Percentiles rank a stretch among this genome's conserved stretches.
Conservation (phyloP, 2,888 invertebrate species). For the Tryphoninae sp. region DNA sequence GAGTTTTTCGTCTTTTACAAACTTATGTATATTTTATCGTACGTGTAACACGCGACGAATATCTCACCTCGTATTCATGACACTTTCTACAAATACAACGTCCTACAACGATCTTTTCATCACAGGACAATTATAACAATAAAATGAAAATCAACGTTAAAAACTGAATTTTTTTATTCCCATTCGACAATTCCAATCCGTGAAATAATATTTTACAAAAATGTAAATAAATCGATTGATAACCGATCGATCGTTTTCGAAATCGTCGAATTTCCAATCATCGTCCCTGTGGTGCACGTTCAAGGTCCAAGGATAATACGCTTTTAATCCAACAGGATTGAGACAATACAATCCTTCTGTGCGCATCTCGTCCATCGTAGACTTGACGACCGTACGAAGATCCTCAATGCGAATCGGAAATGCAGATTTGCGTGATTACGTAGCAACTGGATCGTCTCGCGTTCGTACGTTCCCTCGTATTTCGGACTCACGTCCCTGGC, state of each 20-base stretch:
- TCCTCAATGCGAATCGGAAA: constrained; percentile 43
- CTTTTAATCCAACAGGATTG: constrained; percentile 11
- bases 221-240: no score
- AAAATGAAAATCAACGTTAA: no score
- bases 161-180: no score
- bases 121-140: no score
- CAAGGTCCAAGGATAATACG: constrained; percentile 2
- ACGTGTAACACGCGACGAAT: background rate
- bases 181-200: no score
- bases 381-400: background rate
- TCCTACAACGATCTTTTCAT: no score
- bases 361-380: background rate
- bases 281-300: background rate
- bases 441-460: constrained; percentile 11
- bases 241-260: no score
- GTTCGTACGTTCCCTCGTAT: background rate
- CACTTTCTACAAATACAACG: background rate
- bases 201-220: no score
- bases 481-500: background rate
- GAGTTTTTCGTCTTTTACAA: constrained; percentile 3
- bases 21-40: background rate
- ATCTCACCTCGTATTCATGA: background rate
- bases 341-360: constrained; percentile 10
- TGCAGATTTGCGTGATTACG: constrained; percentile 57
- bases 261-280: no score